Evolutionary conservation across 2,113 vertebrate species (phyloP).

Genomic region (Psilopsiagon aurifrons): DNA sequence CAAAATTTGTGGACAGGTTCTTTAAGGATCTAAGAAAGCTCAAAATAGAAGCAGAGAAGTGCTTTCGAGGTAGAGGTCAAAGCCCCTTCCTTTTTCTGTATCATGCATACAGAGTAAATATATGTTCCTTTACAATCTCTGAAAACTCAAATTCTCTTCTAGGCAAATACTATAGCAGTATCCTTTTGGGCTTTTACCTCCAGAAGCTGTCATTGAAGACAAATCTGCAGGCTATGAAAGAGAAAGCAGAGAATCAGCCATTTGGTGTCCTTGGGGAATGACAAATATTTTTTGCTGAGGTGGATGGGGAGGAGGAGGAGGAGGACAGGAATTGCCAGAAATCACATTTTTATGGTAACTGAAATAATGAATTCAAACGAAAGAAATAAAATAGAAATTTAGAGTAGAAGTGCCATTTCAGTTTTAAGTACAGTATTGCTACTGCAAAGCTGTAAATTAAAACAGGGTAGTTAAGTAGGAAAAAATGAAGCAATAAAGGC

Average conservation of each 20-base stretch:
- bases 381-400: slow-evolving; percentile 44
- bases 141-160: background rate
- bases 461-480: background rate
- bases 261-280: slow-evolving; percentile 20
- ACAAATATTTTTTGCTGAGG: slow-evolving; percentile 19
- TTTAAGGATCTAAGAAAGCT: background rate
- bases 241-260: background rate
- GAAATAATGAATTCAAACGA: slow-evolving; percentile 46
- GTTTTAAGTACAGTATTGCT: slow-evolving; percentile 30
- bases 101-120: background rate
- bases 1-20: background rate
- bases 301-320: background rate
- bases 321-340: slow-evolving; percentile 6
- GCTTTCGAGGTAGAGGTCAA: background rate
- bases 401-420: slow-evolving; percentile 1
- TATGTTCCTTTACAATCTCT: background rate
- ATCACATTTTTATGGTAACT: slow-evolving; percentile 23
- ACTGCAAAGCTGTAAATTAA: slow-evolving; percentile 33
- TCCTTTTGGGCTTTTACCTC: background rate
- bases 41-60: background rate
- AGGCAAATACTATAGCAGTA: background rate
- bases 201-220: slow-evolving; percentile 23
- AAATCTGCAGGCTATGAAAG: slow-evolving; percentile 5
- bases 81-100: background rate
- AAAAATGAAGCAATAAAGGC: slow-evolving; percentile 4